Percentiles rank a stretch among this genome's conserved stretches.
Conservation (phyloP, 2,888 invertebrate species). For the Digitonthophagus gazella region DNA sequence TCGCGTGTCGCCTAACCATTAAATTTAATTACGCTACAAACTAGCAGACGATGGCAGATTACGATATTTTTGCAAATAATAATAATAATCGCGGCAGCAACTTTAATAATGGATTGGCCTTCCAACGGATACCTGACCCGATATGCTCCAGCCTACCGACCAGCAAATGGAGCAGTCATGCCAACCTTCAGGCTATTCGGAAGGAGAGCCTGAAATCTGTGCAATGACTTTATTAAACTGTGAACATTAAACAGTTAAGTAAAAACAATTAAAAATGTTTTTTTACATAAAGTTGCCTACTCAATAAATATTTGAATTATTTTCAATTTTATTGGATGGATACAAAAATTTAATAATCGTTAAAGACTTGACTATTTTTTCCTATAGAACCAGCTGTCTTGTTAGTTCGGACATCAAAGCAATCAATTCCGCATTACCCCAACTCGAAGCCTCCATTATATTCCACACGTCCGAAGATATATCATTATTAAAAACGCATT, state of each 20-base stretch:
- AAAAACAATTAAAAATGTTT: too few relatives aligned
- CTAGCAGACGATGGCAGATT: not conserved
- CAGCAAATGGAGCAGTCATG: not conserved
- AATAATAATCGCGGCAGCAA: not conserved
- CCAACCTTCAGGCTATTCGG: not conserved
- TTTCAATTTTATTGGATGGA: too few relatives aligned
- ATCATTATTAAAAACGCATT: conserved; percentile 34
- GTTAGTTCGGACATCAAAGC: conserved; percentile 8
- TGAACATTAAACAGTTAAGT: too few relatives aligned
- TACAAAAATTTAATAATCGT: not conserved
- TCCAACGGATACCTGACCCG: not conserved
- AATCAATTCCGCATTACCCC: conserved; percentile 16
- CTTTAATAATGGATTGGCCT: not conserved
- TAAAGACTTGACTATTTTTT: not conserved
- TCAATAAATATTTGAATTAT: conserved; percentile 2
- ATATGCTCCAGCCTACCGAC: not conserved
- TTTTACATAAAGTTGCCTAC: not conserved
- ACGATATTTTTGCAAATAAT: not conserved
- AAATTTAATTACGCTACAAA: not conserved
- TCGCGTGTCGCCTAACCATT: not conserved
- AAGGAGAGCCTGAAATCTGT: not conserved
- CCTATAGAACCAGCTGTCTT: conserved; percentile 16
- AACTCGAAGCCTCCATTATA: conserved; percentile 5
- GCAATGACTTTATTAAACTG: not conserved
- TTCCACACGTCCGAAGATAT: conserved; percentile 34